Conservation (phyloP, 2,888 invertebrate species). For the Tenthredo scrophulariae region DNA sequence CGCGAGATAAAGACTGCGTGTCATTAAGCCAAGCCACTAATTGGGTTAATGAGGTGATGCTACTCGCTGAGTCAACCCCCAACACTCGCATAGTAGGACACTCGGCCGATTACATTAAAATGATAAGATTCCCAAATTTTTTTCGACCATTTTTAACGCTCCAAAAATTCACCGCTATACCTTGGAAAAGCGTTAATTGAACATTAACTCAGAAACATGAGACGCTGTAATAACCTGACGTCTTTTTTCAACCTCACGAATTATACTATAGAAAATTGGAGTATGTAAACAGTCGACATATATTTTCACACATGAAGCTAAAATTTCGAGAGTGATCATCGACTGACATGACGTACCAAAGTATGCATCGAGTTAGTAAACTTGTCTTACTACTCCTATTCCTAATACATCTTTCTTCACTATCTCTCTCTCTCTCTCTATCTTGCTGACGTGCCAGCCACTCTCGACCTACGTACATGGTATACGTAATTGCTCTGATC, state of each 20-base stretch:
- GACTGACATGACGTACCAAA: conserved; percentile 8
- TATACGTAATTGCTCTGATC: conserved; percentile 45
- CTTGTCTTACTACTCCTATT: conserved; percentile 29
- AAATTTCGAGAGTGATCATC: not conserved
- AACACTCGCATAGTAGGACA: not conserved
- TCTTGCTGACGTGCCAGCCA: conserved; percentile 2
- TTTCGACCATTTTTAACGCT: conserved; percentile 3
- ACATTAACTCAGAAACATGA: not conserved
- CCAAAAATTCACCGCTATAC: not conserved
- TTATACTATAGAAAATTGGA: not conserved
- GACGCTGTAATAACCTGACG: conserved; percentile 2
- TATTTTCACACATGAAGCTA: too few species aligned
- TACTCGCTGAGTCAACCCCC: conserved; percentile 60
- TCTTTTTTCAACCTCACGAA: not conserved
- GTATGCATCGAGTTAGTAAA: conserved; percentile 1
- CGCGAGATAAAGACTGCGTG: conserved; percentile 62
- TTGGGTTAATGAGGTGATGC: conserved; percentile 74
- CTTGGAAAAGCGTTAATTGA: not conserved
- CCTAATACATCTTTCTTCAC: conserved; percentile 27
- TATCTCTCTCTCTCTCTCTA: not conserved
- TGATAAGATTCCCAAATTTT: conserved; percentile 36
- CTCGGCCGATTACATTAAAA: not conserved
- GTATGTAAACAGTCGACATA: not conserved
- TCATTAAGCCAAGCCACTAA: conserved; percentile 70
- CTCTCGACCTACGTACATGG: conserved; percentile 35